Conservation (phyloP, 1,140 invertebrate species). For the Danaus melanippus region DNA sequence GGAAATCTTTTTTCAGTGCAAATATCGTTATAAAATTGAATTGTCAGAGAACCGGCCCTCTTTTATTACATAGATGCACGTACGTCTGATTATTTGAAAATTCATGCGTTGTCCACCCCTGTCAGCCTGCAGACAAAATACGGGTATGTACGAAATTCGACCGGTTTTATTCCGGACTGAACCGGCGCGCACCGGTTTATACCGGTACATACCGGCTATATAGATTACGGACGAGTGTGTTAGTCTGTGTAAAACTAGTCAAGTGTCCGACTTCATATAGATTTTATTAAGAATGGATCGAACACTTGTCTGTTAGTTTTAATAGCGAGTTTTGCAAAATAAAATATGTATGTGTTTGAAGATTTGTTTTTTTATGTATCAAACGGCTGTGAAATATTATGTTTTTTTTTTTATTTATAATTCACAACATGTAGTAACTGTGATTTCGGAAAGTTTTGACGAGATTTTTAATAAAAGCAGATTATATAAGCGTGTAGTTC, state of each 20-base stretch:
- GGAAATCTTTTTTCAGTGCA: constrained; percentile 19
- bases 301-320: no score
- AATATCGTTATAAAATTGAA: constrained; percentile 35
- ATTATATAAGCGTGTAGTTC: constrained; percentile 14
- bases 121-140: constrained; percentile 51
- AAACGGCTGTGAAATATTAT: not conserved
- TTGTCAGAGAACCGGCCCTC: constrained; percentile 23
- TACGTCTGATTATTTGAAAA: constrained; percentile 57
- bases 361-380: no score
- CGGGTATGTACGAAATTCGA: constrained; percentile 41
- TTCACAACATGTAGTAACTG: not conserved
- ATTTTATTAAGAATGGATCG: constrained; percentile 2
- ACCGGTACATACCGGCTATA: constrained; percentile 17
- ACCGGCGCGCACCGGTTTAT: constrained; percentile 28
- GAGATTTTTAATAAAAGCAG: not conserved
- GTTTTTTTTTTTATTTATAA: constrained; percentile 4
- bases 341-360: constrained; percentile 1
- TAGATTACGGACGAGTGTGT: constrained; percentile 14
- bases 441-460: constrained; percentile 6
- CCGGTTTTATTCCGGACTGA: constrained; percentile 40
- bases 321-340: constrained; percentile 3
- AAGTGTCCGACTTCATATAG: constrained; percentile 12
- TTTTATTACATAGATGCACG: constrained; percentile 34
- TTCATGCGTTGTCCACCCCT: constrained; percentile 51
- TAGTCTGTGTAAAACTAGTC: constrained; percentile 10